Evolutionary conservation across 1,140 invertebrate species (phyloP), one percentile per base, ranked within the genome.

Genomic region (Heliconius hermathena): DNA sequence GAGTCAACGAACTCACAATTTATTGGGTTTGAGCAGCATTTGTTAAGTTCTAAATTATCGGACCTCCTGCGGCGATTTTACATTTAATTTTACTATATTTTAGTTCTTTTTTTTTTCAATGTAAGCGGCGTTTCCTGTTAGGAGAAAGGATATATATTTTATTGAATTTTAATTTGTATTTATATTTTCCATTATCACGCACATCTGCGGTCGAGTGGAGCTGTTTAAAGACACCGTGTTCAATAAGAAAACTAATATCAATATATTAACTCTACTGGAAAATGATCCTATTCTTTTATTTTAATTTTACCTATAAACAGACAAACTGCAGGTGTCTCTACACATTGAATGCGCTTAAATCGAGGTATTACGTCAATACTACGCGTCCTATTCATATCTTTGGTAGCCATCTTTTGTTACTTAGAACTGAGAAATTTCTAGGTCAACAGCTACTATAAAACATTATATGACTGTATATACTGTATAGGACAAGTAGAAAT

Each of bases 1-100:
- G 79, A 86, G 87, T 87, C 86, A 82, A 80, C 81, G 84, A 88
- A 85, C 84, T 38, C 26, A 81, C 73, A 80, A 81, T 82, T 81
- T 84, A 84, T 84, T 79, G 81, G 72, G 52, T 71, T 60, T 82
- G 83, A 84, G 78, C 81, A 81, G 77, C 66, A 79, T 73, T 81
- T 81, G 78, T 80, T 80, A 54, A 26, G 57, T 52, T 33, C 79
- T 71, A 74, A 81, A 81, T 81, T 81, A 80, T 80, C 75, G 77
- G 84, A 85, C 84, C 84, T 82, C 84, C 84, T 79, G 74, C 75
- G 60, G 70, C 74, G 81, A 49, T 79, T 41, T 49, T 57, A 46
- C 38, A 46, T 77, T 36, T 66, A 66, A 41, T 72, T 80, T 75
- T 71, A 57, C 71, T 73, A 74, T 29, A 29, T 79, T 66, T 75